Conservation (phyloP, 2,888 invertebrate species). For the Cerastis rubricosa region DNA sequence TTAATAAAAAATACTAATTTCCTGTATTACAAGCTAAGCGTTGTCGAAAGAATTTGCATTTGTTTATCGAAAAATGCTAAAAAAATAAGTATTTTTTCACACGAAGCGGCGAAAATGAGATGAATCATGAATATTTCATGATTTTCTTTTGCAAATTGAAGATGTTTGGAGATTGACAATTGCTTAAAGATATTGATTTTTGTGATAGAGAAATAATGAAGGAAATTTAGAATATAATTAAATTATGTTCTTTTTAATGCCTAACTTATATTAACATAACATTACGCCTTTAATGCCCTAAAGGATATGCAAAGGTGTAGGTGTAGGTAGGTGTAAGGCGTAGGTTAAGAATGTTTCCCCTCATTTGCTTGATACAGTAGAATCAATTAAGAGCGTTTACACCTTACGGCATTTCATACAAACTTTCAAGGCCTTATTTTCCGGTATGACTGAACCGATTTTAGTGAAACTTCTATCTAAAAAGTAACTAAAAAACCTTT, state of each 20-base stretch:
- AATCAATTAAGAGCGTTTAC: no score
- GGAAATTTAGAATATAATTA: neutral
- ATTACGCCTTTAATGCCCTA: neutral
- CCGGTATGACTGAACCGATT: no score
- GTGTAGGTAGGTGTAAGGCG: no score
- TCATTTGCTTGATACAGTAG: no score
- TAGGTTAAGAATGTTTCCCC: no score
- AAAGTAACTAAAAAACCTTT: no score
- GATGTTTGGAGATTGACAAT: slow-evolving; percentile 37
- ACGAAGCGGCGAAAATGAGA: slow-evolving; percentile 31
- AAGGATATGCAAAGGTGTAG: neutral
- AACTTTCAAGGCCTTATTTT: no score
- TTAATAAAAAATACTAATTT: slow-evolving; percentile 58
- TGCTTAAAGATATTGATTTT: slow-evolving; percentile 33
- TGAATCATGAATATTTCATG: slow-evolving; percentile 50
- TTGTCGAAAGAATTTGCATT: slow-evolving; percentile 58
- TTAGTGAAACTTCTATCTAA: no score
- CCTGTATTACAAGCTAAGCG: slow-evolving; percentile 48
- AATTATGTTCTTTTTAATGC: neutral
- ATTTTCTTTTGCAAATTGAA: slow-evolving; percentile 47
- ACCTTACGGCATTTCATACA: no score
- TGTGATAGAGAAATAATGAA: slow-evolving; percentile 23
- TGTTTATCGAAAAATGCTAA: slow-evolving; percentile 45
- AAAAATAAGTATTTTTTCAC: slow-evolving; percentile 45
- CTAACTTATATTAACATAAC: neutral